Evolutionary conservation across 2,797 vertebrate species (phyloP).

Genomic region (Eutrigla gurnardus): DNA sequence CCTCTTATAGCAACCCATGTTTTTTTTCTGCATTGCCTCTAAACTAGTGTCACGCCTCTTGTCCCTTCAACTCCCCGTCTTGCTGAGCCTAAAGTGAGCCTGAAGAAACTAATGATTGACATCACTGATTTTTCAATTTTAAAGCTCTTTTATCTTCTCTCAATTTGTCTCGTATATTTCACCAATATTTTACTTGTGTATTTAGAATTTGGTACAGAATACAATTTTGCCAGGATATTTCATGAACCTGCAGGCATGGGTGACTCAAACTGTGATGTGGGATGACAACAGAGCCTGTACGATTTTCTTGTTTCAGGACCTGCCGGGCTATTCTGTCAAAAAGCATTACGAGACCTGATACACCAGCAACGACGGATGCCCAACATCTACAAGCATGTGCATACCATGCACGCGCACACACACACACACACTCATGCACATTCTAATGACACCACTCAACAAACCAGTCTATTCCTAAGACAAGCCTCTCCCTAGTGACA

Average conservation of each 20-base stretch:
- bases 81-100: conserved; percentile 21
- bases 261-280: conserved; percentile 47
- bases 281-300: conserved; percentile 55
- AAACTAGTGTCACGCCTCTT: conserved; percentile 52
- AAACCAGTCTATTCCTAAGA: conserved; percentile 5
- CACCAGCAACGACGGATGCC: conserved; percentile 19
- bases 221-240: conserved; percentile 3
- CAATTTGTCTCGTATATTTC: neutral
- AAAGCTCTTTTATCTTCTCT: neutral
- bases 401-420: neutral
- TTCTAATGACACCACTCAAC: conserved; percentile 23
- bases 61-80: conserved; percentile 35
- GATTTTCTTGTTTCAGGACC: conserved; percentile 50
- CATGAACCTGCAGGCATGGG: conserved; percentile 8
- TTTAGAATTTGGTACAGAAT: conserved; percentile 5
- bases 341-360: conserved; percentile 53
- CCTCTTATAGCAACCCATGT: conserved; percentile 75
- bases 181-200: neutral
- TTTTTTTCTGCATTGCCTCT: conserved; percentile 42
- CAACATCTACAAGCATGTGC: conserved; percentile 37
- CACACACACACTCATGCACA: conserved; percentile 16
- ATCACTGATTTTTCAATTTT: conserved; percentile 14
- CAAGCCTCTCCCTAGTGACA: conserved; percentile 15
- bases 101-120: conserved; percentile 49
- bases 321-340: conserved; percentile 64